Evolutionary conservation across 2,888 invertebrate genomes (phyloP).

Genomic region (Smittia aterrima): DNA sequence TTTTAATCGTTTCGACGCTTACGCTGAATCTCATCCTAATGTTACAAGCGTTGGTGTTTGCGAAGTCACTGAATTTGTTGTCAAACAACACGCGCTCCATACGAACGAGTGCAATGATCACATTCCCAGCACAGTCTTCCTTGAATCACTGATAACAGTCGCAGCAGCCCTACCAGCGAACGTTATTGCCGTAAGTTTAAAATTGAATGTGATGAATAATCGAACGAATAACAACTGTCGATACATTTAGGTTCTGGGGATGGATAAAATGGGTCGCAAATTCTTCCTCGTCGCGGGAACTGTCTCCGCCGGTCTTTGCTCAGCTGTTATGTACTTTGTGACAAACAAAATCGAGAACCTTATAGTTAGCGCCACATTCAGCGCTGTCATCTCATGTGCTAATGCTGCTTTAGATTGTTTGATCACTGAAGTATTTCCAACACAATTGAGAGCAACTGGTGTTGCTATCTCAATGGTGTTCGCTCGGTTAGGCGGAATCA

Average conservation of each 20-base stretch:
- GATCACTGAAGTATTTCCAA: slow-evolving; percentile 90
- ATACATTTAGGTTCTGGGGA: slow-evolving; percentile 65
- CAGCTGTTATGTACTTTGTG: slow-evolving; percentile 81
- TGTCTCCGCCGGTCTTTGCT: slow-evolving; percentile 78
- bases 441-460: slow-evolving; percentile 85
- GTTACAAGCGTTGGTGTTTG: slow-evolving; percentile 62
- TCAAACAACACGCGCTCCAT: slow-evolving; percentile 60
- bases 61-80: slow-evolving; percentile 73
- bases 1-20: slow-evolving; percentile 86
- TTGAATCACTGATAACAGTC: slow-evolving; percentile 82
- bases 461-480: slow-evolving; percentile 89
- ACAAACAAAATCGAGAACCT: slow-evolving; percentile 79
- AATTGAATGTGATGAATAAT: not conserved
- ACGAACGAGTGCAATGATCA: slow-evolving; percentile 64
- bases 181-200: slow-evolving; percentile 64
- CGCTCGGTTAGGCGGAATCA: slow-evolving; percentile 84
- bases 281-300: slow-evolving; percentile 74
- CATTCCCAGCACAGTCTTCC: slow-evolving; percentile 76
- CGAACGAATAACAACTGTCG: too few species aligned
- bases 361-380: slow-evolving; percentile 79
- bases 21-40: slow-evolving; percentile 65
- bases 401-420: slow-evolving; percentile 89
- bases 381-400: slow-evolving; percentile 83
- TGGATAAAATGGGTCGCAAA: slow-evolving; percentile 83
- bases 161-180: slow-evolving; percentile 84